These are phyloP conservation scores for Barnardius zonarius DNA, from an alignment of 2,113 vertebrate species.

Conservation along the genomic window DNA sequence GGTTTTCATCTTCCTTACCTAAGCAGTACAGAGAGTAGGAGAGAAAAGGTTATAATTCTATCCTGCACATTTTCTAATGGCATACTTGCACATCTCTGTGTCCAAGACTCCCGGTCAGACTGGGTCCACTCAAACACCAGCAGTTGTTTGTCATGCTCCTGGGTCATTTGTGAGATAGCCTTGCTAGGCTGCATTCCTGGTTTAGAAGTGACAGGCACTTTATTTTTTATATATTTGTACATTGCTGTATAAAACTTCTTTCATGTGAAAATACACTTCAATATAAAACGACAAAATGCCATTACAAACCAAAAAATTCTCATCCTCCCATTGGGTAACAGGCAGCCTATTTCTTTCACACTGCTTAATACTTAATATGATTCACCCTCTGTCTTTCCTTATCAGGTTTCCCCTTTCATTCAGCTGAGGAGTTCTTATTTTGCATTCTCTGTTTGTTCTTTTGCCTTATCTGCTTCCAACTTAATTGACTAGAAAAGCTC, in stretches of 20 bases:
- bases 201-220: neutral
- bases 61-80: neutral
- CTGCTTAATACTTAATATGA: neutral
- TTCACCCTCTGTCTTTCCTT: conserved; percentile 17
- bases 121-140: neutral
- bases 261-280: neutral
- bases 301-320: neutral
- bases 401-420: conserved; percentile 32
- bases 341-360: neutral
- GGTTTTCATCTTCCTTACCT: neutral
- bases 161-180: neutral
- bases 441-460: conserved; percentile 4
- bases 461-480: neutral
- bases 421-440: neutral
- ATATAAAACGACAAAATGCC: neutral
- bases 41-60: neutral
- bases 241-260: neutral
- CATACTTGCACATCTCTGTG: neutral
- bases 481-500: conserved; percentile 18
- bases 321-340: neutral
- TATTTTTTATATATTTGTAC: neutral
- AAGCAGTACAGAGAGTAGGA: neutral
- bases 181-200: neutral
- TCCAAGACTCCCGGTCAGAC: neutral
- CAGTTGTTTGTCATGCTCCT: neutral